Evolutionary conservation across 2,113 vertebrate genomes (phyloP), one percentile per base, ranked within the genome.

Genomic region (Laticauda colubrina): DNA sequence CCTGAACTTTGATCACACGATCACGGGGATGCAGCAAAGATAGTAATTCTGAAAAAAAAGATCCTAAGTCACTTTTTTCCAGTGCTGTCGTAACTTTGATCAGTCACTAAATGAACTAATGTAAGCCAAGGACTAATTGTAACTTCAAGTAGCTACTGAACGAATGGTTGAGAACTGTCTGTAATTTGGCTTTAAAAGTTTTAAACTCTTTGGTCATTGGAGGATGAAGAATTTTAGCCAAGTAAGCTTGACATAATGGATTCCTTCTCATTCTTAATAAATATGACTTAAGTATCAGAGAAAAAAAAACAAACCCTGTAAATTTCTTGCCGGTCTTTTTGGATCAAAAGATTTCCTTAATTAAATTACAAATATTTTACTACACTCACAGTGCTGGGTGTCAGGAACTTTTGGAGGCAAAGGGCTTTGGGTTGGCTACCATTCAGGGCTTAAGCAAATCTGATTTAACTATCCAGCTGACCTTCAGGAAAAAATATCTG

Each of bases 401-500:
- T 56, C 15, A 3, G 53, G 48, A 56, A 8, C 43, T 54, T 21
- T 75, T 75, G 51, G 48, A 39, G 5, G 0, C 53, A 45, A 86
- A 85, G 11, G 23, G 9, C 53, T 59, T n/a, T 55, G 29, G 8
- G 48, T 54, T 85, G 81, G 57, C 20, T 61, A 7, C 21, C 11
- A 8, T 21, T 86, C 39, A 55, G 57, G 1, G 3, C 26, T 51
- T 87, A n/a, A n/a, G 23, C n/a, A n/a, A 87, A 54, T 48, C 91
- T 64, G 85, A 53, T 69, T 64, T 53, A 86, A 51, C 26, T 61
- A 53, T 92, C 75, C 85, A 88, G 59, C 59, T 92, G 91, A 88
- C 59, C 59, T 75, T 14, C 21, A 5, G 51, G 29, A 23, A 34
- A 69, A 55, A 34, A 43, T 15, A 2, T 29, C 59, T 75, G 57